These are phyloP conservation scores for Anthoscopus minutus DNA, from an alignment of 2,113 vertebrate species.

Conservation along the genomic window DNA sequence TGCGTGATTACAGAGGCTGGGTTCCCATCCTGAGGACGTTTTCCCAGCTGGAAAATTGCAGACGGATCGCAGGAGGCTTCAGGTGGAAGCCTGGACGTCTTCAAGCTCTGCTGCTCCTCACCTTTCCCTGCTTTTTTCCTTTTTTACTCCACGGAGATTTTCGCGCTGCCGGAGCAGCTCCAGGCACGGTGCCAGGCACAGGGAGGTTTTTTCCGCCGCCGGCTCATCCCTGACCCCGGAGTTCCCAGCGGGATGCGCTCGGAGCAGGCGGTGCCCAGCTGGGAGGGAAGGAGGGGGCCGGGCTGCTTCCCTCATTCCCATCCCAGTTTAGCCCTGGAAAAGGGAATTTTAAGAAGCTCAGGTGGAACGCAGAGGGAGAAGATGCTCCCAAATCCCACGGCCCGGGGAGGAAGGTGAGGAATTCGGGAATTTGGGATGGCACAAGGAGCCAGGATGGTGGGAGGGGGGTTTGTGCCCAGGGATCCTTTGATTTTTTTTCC, in stretches of 20 bases:
- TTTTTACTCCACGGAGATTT: background rate
- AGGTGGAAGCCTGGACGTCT: accelerated
- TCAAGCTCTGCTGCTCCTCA: background rate
- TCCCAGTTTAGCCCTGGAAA: background rate
- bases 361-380: background rate
- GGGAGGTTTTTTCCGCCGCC: background rate
- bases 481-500: background rate
- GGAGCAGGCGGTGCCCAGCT: background rate
- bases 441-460: accelerated
- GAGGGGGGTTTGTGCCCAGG: accelerated
- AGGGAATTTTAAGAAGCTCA: background rate
- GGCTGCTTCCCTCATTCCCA: background rate
- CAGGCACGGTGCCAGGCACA: background rate
- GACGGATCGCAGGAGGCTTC: background rate
- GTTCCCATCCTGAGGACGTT: background rate
- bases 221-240: background rate
- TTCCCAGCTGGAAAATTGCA: background rate
- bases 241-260: background rate
- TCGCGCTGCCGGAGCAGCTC: accelerated
- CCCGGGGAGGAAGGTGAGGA: background rate
- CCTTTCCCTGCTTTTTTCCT: background rate
- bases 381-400: background rate
- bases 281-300: background rate
- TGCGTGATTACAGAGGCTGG: accelerated
- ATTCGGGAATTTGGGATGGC: background rate